phyloP scores from a whole-genome alignment of 1,140 invertebrate species.

The Drosophila sturtevanti region DNA sequence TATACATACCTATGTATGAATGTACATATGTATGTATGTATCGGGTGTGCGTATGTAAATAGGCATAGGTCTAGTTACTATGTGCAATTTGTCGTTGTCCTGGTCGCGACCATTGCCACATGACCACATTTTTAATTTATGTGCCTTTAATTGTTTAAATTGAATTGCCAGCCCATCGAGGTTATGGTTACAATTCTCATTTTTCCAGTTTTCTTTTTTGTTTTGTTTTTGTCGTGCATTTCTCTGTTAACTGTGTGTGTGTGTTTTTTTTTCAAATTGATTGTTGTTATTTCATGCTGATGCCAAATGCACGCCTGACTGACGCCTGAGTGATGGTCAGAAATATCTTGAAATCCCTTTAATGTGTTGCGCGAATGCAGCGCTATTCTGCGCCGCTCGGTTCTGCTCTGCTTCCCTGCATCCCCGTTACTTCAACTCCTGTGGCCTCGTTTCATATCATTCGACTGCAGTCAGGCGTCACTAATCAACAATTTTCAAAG shows the following conservation, averaged over 20 bases:
- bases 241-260: no score
- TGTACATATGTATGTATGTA: not conserved
- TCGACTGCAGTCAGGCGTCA: conserved; percentile 67
- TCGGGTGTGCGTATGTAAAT: not conserved
- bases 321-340: conserved; percentile 24
- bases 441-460: conserved; percentile 28
- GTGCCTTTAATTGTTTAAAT: conserved; percentile 76
- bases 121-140: conserved; percentile 78
- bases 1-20: not conserved
- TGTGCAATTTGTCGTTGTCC: conserved; percentile 63
- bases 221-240: not conserved
- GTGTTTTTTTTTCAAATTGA: not conserved
- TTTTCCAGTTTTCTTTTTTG: conserved; percentile 40
- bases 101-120: conserved; percentile 29
- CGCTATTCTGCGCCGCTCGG: not conserved
- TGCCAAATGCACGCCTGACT: conserved; percentile 36
- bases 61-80: conserved; percentile 42
- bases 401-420: not conserved
- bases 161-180: conserved; percentile 48
- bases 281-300: conserved; percentile 6
- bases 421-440: not conserved
- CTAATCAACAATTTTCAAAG: conserved; percentile 80
- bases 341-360: conserved; percentile 56
- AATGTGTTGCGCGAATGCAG: conserved; percentile 29
- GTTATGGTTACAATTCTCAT: conserved; percentile 44